Base-by-base conservation (phyloP, 2,113 vertebrate species). In the Poicephalus meyeri region DNA sequence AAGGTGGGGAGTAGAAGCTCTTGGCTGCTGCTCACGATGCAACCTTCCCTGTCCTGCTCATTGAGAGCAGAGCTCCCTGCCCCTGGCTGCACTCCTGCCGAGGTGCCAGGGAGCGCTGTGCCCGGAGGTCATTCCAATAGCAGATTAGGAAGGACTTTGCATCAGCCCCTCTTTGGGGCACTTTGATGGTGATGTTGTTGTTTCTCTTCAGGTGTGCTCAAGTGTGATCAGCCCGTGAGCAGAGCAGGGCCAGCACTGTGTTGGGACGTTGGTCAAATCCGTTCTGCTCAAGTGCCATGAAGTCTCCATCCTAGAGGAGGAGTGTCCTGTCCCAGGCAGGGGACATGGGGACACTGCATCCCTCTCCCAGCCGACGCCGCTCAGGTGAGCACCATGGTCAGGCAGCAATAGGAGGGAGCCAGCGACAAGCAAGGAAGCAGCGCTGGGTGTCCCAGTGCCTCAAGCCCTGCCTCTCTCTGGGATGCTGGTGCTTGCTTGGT, bases 291-390 rank as follows among this genome's bases (percentile, higher is more conserved):
- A 3, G 47, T 0, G 29, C 42, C 2, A 0, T 0, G 7, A 23
- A 15, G 46, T 7, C 8, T 41, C 18, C 46, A 11, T 10, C 17
- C 60, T 0, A 4, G 24, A 3, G 66, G 16, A 33, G 64, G 15
- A 19, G 26, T 16, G 46, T 8, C 37, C 14, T 2, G 0, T 5
- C 14, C 19, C 7, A 0, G 35, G 37, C 68, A 25, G n/a, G 6
- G 52, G 46, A 11, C 12, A 0, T 1, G 60, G 29, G 25, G 31
- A 14, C 19, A 1, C 7, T 3, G 3, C 61, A 16, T 23, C 55
- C 61, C 24, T 16, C 13, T 1, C 33, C 3, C 4, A 7, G 64
- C 76, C 13, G 1, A 18, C 0, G 4, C 16, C 0, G 5, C n/a
- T 46, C 74, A 26, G 89, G 71, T 50, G 71, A 65, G 55, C 16